Base-by-base conservation (phyloP, 2,888 invertebrate genomes). In the Tetheella fluctuosa region DNA sequence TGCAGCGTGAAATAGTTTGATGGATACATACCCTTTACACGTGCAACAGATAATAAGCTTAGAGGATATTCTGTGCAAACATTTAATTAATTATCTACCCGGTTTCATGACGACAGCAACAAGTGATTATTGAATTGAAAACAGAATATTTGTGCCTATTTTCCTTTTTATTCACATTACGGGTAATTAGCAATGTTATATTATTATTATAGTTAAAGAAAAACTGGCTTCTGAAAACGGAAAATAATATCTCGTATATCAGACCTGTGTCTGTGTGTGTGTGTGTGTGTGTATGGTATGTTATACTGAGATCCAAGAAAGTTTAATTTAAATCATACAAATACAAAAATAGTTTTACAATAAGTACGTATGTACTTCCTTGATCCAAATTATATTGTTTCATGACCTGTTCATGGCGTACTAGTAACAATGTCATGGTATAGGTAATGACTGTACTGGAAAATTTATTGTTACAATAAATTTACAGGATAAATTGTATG, bases 401-500 rank as follows among this genome's bases (percentile, higher is more conserved):
- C 39, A 20, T 20, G 48, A 20, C 10, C n/a, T 48, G 48, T 48
- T 48, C 1, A 48, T 39, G 39, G 39, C 39, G 39, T 39, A 12
- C 7, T 39, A 39, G 12, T 39, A 39, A 12, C n/a, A n/a, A n/a
- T n/a, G n/a, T n/a, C n/a, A n/a, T n/a, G n/a, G n/a, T n/a, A n/a
- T n/a, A n/a, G n/a, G n/a, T n/a, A n/a, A n/a, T n/a, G n/a, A n/a
- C 48, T 48, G 20, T 10, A 48, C 20, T 48, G 48, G 48, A 48
- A 48, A 48, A 48, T 48, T 48, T 48, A 48, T 48, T 20, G 20
- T 48, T 48, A 20, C 48, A 10, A 20, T 48, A 10, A 48, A n/a
- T 48, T 20, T 48, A 48, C 48, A 48, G 48, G 48, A 48, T 48
- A 48, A 48, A 48, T n/a, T n/a, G n/a, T n/a, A n/a, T 20, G 2